Base-by-base conservation (phyloP, 2,888 invertebrate species). In the Griposia aprilina region DNA sequence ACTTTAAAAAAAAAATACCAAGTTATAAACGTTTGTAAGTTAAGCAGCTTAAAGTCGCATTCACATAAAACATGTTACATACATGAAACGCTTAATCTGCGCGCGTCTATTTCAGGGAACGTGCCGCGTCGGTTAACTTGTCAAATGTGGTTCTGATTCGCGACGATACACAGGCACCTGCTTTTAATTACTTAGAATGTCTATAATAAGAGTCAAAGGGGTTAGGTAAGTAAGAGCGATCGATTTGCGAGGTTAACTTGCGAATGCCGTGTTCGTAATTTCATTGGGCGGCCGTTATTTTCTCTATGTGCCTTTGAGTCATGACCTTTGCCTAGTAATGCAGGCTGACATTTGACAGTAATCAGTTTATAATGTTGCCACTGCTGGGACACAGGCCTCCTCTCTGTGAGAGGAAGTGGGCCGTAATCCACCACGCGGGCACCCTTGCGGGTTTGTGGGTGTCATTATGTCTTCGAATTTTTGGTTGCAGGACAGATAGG, bases 141-240 rank as follows among this genome's bases (percentile, higher is more conserved):
- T 81, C 85, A 85, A 84, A 85, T 78, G 81, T 74, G 77, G 74
- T 79, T 75, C 81, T 86, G 80, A 88, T 87, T 87, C 84, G 89
- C 86, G 74, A 75, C 81, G 70, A 74, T 70, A 80, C 50, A 23
- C 57, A 1, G n/a, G n/a, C 86, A 85, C 69, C 86, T 86, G 86
- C 52, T 48, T 70, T 83, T 86, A 82, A 86, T 86, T 82, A 87
- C 89, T 92, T 95, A 93, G 94, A 95, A 57, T 30, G 7, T 30
- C 68, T 84, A 80, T 65, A 23, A 50, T 48, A 57, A 26, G 80
- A 55, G 30, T 45, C 48, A 36, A 36, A 36, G 1, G 30, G 11
- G 30, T 20, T 81, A 65, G 59, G 4, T 48, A 36, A 36, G 60
- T 30, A 20, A 67, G 36, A 59, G 30, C n/a, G 65, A 74, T 63